Base-by-base conservation (phyloP, 2,888 invertebrate species). In the Apotomis turbidana region DNA sequence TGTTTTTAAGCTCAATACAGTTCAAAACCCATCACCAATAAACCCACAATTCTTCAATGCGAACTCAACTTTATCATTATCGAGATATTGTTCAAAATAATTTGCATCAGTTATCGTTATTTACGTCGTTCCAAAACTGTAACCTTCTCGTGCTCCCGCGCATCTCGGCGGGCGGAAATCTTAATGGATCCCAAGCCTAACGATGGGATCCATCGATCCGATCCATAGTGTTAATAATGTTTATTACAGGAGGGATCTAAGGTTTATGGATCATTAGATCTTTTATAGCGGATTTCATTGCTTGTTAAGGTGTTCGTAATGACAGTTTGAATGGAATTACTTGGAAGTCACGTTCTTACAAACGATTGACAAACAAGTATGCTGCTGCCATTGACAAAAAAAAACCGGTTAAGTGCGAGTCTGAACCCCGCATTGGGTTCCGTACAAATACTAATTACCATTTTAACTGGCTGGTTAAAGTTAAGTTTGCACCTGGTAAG, bases 131-230 rank as follows among this genome's bases (percentile, higher is more conserved):
- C 82, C 70, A 67, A 73, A 77, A 72, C 78, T 74, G 74, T 68
- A 38, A 36, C 68, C 68, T 75, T 72, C 76, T 79, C 74, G 78
- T 86, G 90, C 91, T 88, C 90, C 90, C 84, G 90, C 89, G 90
- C 91, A 89, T 87, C 86, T 86, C 84, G 83, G 83, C 90, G 89
- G 88, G 85, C 93, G 93, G 93, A 93, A 92, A 93, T 91, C 92
- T 91, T 93, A 93, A 93, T 93, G 91, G 92, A 87, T 89, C 90
- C 90, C 89, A 90, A 90, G 87, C 90, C 87, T 92, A 91, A 93
- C 90, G 90, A 93, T 88, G 90, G 84, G 89, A 89, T 88, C 88
- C 88, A 89, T 89, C 88, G 90, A 91, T 91, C 89, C 83, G 77
- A 84, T 84, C 76, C 78, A 74, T 84, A 89, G 88, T 79, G 71